Percentiles rank a stretch among this genome's conserved stretches.
These are phyloP conservation scores for Poeciliopsis infans DNA, from an alignment of 2,797 vertebrate species.

Conservation along the genomic window DNA sequence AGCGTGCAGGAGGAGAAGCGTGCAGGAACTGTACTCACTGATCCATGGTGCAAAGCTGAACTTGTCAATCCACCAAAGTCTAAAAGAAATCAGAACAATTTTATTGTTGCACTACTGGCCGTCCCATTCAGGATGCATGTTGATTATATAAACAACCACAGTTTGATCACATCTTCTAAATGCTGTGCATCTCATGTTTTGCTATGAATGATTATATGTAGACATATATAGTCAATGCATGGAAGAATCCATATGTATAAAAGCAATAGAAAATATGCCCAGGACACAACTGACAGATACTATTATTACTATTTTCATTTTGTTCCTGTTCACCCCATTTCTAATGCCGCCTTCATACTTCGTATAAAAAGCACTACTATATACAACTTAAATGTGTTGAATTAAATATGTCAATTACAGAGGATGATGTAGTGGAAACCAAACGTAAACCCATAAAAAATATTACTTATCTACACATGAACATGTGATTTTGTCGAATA, in stretches of 20 bases:
- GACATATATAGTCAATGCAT: background rate
- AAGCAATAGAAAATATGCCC: background rate
- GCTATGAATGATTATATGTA: background rate
- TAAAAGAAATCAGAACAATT: conserved; percentile 26
- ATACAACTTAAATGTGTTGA: background rate
- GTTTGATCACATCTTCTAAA: background rate
- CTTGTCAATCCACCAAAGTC: conserved; percentile 34
- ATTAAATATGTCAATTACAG: background rate
- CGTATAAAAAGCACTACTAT: background rate
- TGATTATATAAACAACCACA: background rate
- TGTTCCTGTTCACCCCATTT: no score
- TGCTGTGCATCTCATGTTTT: background rate
- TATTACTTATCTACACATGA: background rate
- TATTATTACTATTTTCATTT: background rate
- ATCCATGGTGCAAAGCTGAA: conserved; percentile 74
- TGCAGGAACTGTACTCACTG: conserved; percentile 71
- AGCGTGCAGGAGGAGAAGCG: background rate
- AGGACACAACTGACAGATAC: background rate
- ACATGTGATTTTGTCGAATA: background rate
- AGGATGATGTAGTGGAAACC: background rate
- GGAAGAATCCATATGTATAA: background rate
- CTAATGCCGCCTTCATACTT: background rate
- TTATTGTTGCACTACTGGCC: background rate
- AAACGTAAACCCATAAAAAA: background rate
- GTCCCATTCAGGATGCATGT: background rate